Evolutionary conservation across 2,797 vertebrate genomes (phyloP), one percentile per base, ranked within the genome.

Genomic region (Yasuhikotakia modesta): DNA sequence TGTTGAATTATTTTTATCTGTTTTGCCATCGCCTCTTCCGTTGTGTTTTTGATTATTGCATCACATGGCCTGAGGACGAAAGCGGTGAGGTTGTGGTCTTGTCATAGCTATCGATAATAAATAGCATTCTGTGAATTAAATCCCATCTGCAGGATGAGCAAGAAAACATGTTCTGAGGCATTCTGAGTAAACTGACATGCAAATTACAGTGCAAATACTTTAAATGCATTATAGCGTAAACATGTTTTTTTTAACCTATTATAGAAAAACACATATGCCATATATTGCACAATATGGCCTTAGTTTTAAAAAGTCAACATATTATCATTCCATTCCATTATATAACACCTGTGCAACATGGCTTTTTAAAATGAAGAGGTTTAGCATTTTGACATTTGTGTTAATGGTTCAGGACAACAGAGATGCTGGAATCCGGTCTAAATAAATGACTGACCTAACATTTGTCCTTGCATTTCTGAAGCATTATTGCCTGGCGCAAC

Each of bases 171-270:
- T n/a, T n/a, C 45, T 48, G 27, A 68, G 43, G 22, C 10, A 1
- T 70, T 72, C 66, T 27, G 16, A 71, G 21, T 70, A 17, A 78
- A 63, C 64, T 43, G 50, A 78, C 43, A 66, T 61, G 69, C 50
- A 30, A 57, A 77, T 78, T 78, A 77, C 50, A 45, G 53, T 50
- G 72, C 68, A 27, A 60, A 67, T 77, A 73, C 64, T 43, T 61
- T 78, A 66, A 48, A 79, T 53, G 12, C 46, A 39, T 17, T 50
- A 53, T 35, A 52, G 19, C 68, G 73, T 68, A 71, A 72, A 69
- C 30, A 52, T 65, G 21, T 27, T 4, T n/a, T n/a, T n/a, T n/a
- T n/a, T n/a, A n/a, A n/a, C n/a, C n/a, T n/a, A n/a, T n/a, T n/a
- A n/a, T n/a, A n/a, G n/a, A n/a, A n/a, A n/a, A n/a, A n/a, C n/a